Evolutionary conservation across 2,888 invertebrate genomes (phyloP), one percentile per base, ranked within the genome.

Genomic region (Orthonychiurus folsomi): DNA sequence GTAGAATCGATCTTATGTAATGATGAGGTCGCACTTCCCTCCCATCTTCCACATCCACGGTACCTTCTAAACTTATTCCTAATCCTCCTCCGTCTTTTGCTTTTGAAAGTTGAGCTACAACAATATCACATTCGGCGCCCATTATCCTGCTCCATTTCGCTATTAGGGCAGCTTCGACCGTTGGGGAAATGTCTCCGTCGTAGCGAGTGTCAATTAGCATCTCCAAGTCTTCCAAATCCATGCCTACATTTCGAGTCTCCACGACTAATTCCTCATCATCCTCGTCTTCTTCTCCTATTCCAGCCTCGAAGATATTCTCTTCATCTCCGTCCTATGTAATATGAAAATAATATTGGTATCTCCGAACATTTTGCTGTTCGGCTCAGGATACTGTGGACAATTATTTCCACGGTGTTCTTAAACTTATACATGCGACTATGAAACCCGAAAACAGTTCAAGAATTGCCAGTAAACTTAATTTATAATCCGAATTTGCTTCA

Each of bases 21-120:
- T 97, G 99, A 79, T 99, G 99, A 1, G 99, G 97, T 63, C 96
- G 84, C 53, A 96, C 93, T 80, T 99, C 97, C 63, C 90, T 85
- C 0, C 97, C 97, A 73, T 91, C 89, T 79, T 97, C 96, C 60
- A 99, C 95, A 77, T 99, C 99, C 50, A 96, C 97, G 0, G 99
- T 99, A 59, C 99, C 97, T 78, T 97, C 96, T 67, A 97, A 81
- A 58, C 94, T 96, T 74, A 99, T 95, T 47, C 97, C 97, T 61
- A 99, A 82, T 1, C 97, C 97, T 55, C 93, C 93, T 53, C 92
- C 91, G 74, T 87, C 86, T 74, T 87, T 88, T 74, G 94, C 85
- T 81, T 95, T 95, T 74, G 86, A 87, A 71, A 96, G 81, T 80
- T 95, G 93, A 64, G 93, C 92, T 70, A 95, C 88, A 89, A 91